Percentiles rank a stretch among this genome's conserved stretches.
Evolutionary conservation across 2,888 invertebrate species (phyloP).

Genomic region (Fragum sueziense): DNA sequence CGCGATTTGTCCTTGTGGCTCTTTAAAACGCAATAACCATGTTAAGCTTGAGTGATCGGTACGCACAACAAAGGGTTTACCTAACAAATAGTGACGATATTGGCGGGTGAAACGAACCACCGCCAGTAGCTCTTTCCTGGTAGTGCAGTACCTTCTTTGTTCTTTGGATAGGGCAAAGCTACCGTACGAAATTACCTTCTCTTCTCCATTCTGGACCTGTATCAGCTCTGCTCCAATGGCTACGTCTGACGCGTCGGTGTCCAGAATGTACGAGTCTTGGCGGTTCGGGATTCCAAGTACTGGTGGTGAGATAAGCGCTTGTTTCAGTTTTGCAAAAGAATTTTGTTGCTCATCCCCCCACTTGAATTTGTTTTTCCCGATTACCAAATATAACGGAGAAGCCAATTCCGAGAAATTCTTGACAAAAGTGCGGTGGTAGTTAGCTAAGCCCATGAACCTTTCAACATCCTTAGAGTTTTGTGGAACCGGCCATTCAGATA

Average conservation of each 20-base stretch:
- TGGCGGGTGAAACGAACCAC: conserved; percentile 26
- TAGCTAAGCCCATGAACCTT: conserved; percentile 55
- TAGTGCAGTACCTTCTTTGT: conserved; percentile 42
- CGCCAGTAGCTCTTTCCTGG: conserved; percentile 13
- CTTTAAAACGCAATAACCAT: too few relatives aligned
- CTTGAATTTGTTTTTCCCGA: conserved; percentile 28
- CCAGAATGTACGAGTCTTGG: conserved; percentile 37
- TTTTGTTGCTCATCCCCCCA: conserved; percentile 25
- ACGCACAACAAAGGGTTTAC: conserved; percentile 25
- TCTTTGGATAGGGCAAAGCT: conserved; percentile 29
- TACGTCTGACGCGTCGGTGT: conserved; percentile 44
- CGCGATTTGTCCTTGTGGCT: too few relatives aligned
- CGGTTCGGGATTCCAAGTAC: conserved; percentile 30
- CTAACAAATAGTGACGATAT: conserved; percentile 42
- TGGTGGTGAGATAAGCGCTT: conserved; percentile 25
- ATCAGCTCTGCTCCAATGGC: conserved; percentile 50
- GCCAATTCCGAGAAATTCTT: conserved; percentile 29
- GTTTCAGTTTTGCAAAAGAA: conserved; percentile 31
- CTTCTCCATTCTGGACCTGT: conserved; percentile 41
- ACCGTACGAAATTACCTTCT: conserved; percentile 44
- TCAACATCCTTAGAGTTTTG: conserved; percentile 39
- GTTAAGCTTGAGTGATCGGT: conserved; percentile 48
- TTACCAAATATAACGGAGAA: conserved; percentile 29
- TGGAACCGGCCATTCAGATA: conserved; percentile 37
- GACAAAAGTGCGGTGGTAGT: conserved; percentile 51